Base-by-base conservation (phyloP, 2,888 invertebrate genomes). In the Diaperis boleti region DNA sequence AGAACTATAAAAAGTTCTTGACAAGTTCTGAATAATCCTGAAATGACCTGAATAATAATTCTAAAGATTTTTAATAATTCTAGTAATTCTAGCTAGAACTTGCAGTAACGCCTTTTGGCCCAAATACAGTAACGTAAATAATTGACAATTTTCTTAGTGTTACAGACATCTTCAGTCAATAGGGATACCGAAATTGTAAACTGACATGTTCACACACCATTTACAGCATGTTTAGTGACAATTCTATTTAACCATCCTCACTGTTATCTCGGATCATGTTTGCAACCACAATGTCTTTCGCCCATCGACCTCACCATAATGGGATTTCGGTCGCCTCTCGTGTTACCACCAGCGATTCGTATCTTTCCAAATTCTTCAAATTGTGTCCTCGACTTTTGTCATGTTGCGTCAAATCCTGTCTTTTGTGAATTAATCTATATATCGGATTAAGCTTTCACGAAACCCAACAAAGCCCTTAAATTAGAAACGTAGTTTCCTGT, bases 401-500 rank as follows among this genome's bases (percentile, higher is more conserved):
- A 39, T 29, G 29, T 47, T 42, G 13, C 44, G 33, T 42, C 42
- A 42, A 44, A 31, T 31, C 47, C 14, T 11, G 39, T 37, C 52
- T n/a, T 52, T 39, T 39, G 52, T 39, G 7, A n/a, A 18, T 11
- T 37, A 39, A 39, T 39, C 37, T 26, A 20, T 42, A 41, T 56
- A 56, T 56, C 44, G 33, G 56, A 14, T 35, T 42, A 44, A 44
- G 44, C 42, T 42, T 20, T 56, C n/a, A 39, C 41, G 10, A 31
- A 52, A 22, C 35, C 41, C 39, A 29, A 54, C 41, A 54, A 54
- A 22, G 41, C 26, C 18, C 54, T 29, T 31, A 42, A 54, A 54
- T 54, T 54, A 54, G 54, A 54, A 54, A 54, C 54, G 54, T 54
- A 42, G 54, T 54, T 54, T 54, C 54, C 56, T 44, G 42, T 56